A percentile compares a stretch with the other conserved stretches of the same genome.
Conservation (phyloP, 2,113 vertebrate species). For the Phalacrocorax pelagicus region DNA sequence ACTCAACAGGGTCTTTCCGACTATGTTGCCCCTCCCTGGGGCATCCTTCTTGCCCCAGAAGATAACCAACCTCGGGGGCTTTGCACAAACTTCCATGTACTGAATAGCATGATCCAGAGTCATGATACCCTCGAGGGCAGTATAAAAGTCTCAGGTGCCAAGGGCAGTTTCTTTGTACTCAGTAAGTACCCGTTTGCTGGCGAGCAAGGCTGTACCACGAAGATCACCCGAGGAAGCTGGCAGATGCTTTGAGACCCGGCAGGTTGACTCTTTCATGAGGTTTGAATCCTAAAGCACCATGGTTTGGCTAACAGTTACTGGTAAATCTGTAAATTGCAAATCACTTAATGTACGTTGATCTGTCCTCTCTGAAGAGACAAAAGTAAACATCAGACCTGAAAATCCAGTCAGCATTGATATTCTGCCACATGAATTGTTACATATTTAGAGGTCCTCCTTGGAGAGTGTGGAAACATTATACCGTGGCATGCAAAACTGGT, state of each 20-base stretch:
- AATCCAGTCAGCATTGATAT: not conserved
- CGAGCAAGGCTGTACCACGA: fast-evolving
- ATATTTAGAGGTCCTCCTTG: not conserved
- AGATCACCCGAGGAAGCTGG: not conserved
- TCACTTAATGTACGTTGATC: constrained; percentile 33
- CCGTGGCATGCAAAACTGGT: not conserved
- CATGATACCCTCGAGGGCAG: not conserved
- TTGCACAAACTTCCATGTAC: not conserved
- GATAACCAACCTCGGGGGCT: not conserved
- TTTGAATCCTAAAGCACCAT: constrained; percentile 53
- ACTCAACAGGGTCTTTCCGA: not conserved
- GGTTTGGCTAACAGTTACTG: constrained; percentile 53
- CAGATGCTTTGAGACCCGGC: constrained; percentile 33
- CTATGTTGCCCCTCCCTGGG: not conserved
- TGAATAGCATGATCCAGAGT: not conserved
- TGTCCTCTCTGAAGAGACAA: constrained; percentile 21
- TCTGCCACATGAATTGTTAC: not conserved
- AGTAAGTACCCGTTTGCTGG: not conserved
- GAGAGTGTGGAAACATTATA: not conserved
- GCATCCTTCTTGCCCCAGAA: not conserved
- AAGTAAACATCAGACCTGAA: not conserved
- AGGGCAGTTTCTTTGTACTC: not conserved
- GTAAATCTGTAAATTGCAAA: constrained; percentile 56
- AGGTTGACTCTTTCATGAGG: constrained; percentile 4
- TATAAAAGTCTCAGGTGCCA: not conserved